Evolutionary conservation across 1,140 invertebrate genomes (phyloP), one percentile per base, ranked within the genome.

Genomic region (Drosophila tristis): DNA sequence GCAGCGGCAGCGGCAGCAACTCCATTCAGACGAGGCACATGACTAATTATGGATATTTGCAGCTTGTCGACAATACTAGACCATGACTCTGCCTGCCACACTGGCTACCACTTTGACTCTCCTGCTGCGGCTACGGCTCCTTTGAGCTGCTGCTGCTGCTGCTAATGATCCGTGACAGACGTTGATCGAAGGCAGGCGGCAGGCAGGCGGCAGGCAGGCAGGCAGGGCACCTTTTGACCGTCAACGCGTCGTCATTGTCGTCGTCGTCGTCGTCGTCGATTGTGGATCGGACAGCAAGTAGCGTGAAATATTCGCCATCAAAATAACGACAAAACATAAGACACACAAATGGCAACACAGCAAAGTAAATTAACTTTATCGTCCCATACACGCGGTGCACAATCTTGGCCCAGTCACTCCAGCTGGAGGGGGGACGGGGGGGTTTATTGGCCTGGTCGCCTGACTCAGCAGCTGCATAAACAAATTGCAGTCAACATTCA

Each of bases 401-500:
- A 86, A 85, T 85, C 78, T 85, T 78, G 68, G 58, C 50, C 49
- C 51, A 51, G 57, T 77, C 75, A 78, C 45, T 35, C 39, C 39
- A 8, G 29, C 44, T 25, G 47, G 9, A 23, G 44, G 25, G 4
- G 20, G 31, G 42, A 8, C 1, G 5, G 35, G 43, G n/a, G 20
- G 49, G 25, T 13, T 29, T 25, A 9, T 9, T 16, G 23, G 23
- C 23, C 23, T 20, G 43, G 48, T 20, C 31, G 31, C 7, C 54
- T 67, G 84, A 79, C 61, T 89, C 84, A 89, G 79, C 84, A 89
- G 84, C 84, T 89, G 84, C 85, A 89, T 84, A 89, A 84, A 89
- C 84, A 89, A 89, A 87, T 87, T 87, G 82, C 82, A 89, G 84
- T 89, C 82, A 87, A 90, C 84, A 89, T 90, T 89, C 84, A 89